Conservation (phyloP, 2,888 invertebrate species). For the Anodontia alba region DNA sequence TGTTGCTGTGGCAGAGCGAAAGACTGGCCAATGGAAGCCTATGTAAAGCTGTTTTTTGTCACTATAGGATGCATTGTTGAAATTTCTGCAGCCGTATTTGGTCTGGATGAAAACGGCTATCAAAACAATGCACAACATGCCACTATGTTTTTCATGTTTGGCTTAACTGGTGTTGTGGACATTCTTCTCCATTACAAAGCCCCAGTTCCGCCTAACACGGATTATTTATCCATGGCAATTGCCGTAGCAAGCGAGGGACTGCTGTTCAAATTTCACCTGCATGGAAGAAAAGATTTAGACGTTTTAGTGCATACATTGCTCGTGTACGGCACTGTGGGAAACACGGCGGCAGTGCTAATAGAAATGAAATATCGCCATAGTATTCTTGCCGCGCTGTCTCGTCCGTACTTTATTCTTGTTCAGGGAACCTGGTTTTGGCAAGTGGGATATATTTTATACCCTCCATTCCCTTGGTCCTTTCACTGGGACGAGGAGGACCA, state of each 20-base stretch:
- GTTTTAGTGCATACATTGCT: constrained; percentile 85
- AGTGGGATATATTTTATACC: constrained; percentile 85
- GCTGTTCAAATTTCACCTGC: constrained; percentile 85
- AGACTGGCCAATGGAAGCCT: constrained; percentile 52
- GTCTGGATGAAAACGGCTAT: constrained; percentile 73
- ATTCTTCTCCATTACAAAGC: constrained; percentile 79
- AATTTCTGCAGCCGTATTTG: constrained; percentile 60
- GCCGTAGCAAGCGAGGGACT: constrained; percentile 85
- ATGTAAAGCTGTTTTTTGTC: constrained; percentile 47
- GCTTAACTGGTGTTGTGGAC: constrained; percentile 84
- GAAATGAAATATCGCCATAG: constrained; percentile 82
- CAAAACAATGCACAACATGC: constrained; percentile 85
- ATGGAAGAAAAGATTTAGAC: constrained; percentile 82
- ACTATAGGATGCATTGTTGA: constrained; percentile 45
- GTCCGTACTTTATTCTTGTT: constrained; percentile 84
- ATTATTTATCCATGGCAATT: constrained; percentile 83
- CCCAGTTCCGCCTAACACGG: constrained; percentile 81
- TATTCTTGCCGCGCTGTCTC: constrained; percentile 80
- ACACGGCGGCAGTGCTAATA: constrained; percentile 75
- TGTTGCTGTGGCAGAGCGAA: constrained; percentile 63
- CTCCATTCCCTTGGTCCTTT: constrained; percentile 76
- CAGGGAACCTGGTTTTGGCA: constrained; percentile 87
- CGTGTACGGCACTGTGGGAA: constrained; percentile 82
- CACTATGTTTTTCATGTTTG: constrained; percentile 86
- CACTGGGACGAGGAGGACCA: constrained; percentile 83